A percentile compares a stretch with the other conserved stretches of the same genome.
Evolutionary conservation across 2,888 invertebrate genomes (phyloP).

Genomic region (Trissolcus japonicus): DNA sequence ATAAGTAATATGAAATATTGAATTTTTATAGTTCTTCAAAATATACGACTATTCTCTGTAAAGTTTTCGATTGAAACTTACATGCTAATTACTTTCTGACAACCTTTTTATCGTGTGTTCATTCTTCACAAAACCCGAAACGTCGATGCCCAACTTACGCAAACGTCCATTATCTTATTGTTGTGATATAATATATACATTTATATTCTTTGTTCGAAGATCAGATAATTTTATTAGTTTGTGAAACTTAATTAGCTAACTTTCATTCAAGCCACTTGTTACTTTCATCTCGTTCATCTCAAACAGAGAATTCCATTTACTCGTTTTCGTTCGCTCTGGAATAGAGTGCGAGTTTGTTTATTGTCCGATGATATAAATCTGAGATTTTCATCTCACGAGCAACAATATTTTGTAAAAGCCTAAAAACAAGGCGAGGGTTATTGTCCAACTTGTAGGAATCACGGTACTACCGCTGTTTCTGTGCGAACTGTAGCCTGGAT

Average conservation of each 20-base stretch:
- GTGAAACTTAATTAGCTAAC: slow-evolving; percentile 20
- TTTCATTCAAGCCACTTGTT: slow-evolving; percentile 53
- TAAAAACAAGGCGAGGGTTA: slow-evolving; percentile 53
- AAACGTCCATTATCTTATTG: too few relatives aligned
- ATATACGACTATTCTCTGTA: slow-evolving; percentile 71
- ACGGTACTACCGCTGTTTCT: slow-evolving; percentile 34
- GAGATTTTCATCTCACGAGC: slow-evolving; percentile 62
- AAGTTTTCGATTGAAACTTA: slow-evolving; percentile 67
- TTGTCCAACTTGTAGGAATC: slow-evolving; percentile 52
- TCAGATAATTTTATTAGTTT: slow-evolving; percentile 25
- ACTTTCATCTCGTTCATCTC: slow-evolving; percentile 54
- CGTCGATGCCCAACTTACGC: background rate
- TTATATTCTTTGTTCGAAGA: slow-evolving; percentile 1
- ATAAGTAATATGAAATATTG: slow-evolving; percentile 72
- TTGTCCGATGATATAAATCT: slow-evolving; percentile 19
- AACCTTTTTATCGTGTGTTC: slow-evolving; percentile 72
- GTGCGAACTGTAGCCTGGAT: slow-evolving; percentile 79
- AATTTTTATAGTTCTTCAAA: slow-evolving; percentile 73
- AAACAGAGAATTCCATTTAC: slow-evolving; percentile 20
- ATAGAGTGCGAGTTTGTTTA: slow-evolving; percentile 8
- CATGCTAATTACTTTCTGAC: slow-evolving; percentile 74
- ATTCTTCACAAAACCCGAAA: slow-evolving; percentile 35
- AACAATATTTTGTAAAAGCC: slow-evolving; percentile 28
- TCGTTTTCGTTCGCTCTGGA: background rate
- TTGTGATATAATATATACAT: slow-evolving; percentile 7